Base-by-base conservation (phyloP, 2,888 invertebrate species). In the Galeopsomyia nigrocyanea region DNA sequence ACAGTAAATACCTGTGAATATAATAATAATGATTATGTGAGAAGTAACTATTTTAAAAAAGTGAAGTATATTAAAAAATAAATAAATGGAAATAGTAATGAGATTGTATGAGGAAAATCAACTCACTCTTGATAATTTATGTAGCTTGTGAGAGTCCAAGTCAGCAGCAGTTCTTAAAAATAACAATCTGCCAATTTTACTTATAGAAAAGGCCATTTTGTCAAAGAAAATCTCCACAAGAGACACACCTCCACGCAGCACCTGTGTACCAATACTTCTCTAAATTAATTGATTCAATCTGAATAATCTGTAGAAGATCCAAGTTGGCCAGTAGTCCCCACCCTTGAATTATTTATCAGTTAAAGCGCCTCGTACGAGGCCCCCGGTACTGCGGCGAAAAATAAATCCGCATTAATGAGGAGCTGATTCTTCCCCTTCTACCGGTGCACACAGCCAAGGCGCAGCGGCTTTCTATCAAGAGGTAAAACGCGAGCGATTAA, bases 1-100 rank as follows among this genome's bases (percentile, higher is more conserved):
- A 82, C 81, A 2, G 83, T 74, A 31, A 82, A 79, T 56, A 87
- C 75, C 88, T 88, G 62, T 0, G 63, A 55, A 49, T 39, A 1
- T 39, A 3, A 26, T 39, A 13, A 13, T 39, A 7, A 39, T 39
- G 26, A 49, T 50, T 65, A 21, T 0, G 22, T 22, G 9, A 16
- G 3, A 22, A n/a, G 19, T 63, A 16, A 49, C 10, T 53, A 31
- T 31, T 64, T 53, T 39, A 53, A 53, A 13, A 46, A 21, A 26
- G 13, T 31, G 3, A 1, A n/a, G 47, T 47, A 22, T 17, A 16
- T 5, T 46, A 31, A 39, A 16, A 51, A 19, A 10, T 51, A 10
- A n/a, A 51, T 7, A 19, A 7, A n/a, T n/a, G 16, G 3, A 19
- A n/a, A 51, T 5, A 3, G 19, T 9, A 17, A 17, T 7, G 3